phyloP scores from a whole-genome alignment of 2,888 invertebrate species.

The Acanthosepion lycidas region DNA sequence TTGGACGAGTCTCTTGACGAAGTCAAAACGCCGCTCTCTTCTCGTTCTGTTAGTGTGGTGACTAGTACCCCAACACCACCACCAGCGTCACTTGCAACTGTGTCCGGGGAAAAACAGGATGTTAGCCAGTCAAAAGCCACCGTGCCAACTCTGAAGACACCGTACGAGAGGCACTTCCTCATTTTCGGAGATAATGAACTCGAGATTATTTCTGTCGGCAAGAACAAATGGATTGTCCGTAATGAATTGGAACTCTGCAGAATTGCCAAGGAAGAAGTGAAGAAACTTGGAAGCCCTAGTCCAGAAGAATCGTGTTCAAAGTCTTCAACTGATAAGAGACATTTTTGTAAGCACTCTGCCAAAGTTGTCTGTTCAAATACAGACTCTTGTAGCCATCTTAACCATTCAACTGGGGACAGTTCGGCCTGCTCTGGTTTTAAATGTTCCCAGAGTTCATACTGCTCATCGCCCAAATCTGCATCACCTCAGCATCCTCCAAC shows the following conservation, averaged over 20 bases:
- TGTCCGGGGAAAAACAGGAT: conserved; percentile 35
- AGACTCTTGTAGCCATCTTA: background rate
- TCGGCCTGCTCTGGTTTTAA: background rate
- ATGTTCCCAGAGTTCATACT: conserved; percentile 10
- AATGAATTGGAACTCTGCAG: conserved; percentile 65
- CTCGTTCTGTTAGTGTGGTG: background rate
- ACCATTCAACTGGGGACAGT: conserved; percentile 6
- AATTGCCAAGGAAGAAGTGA: conserved; percentile 55
- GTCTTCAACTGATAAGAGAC: background rate
- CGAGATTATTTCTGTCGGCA: conserved; percentile 69
- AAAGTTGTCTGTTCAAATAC: conserved; percentile 37
- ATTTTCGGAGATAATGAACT: conserved; percentile 67
- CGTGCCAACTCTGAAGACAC: conserved; percentile 51
- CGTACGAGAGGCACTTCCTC: conserved; percentile 66
- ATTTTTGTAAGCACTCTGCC: conserved; percentile 36
- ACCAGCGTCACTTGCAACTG: background rate
- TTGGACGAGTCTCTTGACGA: conserved; percentile 3
- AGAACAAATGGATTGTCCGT: conserved; percentile 68
- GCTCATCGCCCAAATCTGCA: background rate
- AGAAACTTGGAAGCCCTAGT: conserved; percentile 39
- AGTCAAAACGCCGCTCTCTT: background rate
- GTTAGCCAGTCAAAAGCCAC: conserved; percentile 15
- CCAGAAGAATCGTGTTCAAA: conserved; percentile 36
- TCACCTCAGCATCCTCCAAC: conserved; percentile 2
- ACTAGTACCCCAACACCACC: background rate